These are phyloP conservation scores for Mormyrus iriodes DNA, from an alignment of 2,113 vertebrate genomes.

Conservation along the genomic window DNA sequence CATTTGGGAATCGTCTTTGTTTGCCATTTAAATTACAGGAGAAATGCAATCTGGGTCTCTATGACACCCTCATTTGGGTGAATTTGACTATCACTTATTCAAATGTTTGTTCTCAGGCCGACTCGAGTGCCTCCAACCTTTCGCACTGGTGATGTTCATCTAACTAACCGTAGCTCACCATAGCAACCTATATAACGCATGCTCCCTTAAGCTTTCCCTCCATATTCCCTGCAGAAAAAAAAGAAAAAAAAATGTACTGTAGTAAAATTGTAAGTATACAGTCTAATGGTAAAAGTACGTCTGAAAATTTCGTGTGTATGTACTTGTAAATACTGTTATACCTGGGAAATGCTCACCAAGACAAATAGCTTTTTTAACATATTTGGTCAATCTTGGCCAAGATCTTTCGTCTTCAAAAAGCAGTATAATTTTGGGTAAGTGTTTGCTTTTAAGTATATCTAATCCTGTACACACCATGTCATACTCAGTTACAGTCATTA, in stretches of 20 bases:
- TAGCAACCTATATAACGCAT: background rate
- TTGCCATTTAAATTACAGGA: background rate
- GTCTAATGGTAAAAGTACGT: background rate
- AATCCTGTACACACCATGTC: background rate
- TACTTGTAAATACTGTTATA: background rate
- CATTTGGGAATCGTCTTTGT: background rate
- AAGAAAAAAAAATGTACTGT: background rate
- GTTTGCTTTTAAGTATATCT: background rate
- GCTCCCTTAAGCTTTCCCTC: background rate
- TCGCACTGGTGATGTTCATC: too few relatives aligned
- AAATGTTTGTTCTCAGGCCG: background rate
- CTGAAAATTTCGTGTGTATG: background rate
- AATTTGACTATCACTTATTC: slow-evolving; percentile 17
- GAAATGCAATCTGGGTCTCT: background rate
- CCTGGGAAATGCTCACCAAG: background rate
- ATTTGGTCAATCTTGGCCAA: background rate
- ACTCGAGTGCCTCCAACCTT: background rate
- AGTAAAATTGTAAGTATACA: background rate
- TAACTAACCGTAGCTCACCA: background rate
- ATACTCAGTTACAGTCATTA: background rate
- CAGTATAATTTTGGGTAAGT: background rate
- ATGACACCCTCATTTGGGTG: background rate
- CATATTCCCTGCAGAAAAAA: background rate
- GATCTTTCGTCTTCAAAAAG: background rate
- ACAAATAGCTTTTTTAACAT: background rate